Evolutionary conservation across 2,888 invertebrate genomes (phyloP), one percentile per base, ranked within the genome.

Genomic region (Aporophyla lueneburgensis): DNA sequence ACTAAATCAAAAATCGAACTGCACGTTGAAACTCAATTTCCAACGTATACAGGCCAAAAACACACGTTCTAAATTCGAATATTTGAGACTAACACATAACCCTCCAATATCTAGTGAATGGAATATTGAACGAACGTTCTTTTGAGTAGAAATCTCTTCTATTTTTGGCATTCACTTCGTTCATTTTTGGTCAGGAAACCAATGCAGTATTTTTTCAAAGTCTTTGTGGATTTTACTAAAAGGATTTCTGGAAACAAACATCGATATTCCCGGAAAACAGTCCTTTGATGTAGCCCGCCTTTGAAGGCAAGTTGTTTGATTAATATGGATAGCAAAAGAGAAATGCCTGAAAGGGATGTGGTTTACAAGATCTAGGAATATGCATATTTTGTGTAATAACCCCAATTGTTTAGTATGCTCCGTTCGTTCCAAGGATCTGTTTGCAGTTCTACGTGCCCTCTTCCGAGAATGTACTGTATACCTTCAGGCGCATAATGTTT

Each of bases 1-100:
- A 53, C 16, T 4, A 27, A 68, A 59, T 76, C 5, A 51, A 77
- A 82, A 82, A 71, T 56, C 63, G 49, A 82, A 76, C 43, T n/a
- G 10, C 16, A 21, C n/a, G 16, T 63, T 12, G 40, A 54, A 82
- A 82, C 33, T 33, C 59, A 69, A 71, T 78, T 70, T 70, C 19
- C 7, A 40, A 3, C 19, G 51, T 19, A 40, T 24, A 51, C 56
- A 24, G 24, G 43, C 43, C 53, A n/a, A 19, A 14, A 24, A 53
- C 59, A 63, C 16, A 46, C 24, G 46, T 66, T 76, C 59, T 12
- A 70, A 81, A 76, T 66, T 61, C 33, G 19, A 81, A 65, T 27
- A 24, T 74, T 67, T 53, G 6, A 12, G 9, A 46, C 51, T 43
- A 67, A 61, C 40, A 40, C 16, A 14, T 79, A 40, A 62, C 56